Conservation (phyloP, 2,797 vertebrate genomes). For the Chanos chanos region DNA sequence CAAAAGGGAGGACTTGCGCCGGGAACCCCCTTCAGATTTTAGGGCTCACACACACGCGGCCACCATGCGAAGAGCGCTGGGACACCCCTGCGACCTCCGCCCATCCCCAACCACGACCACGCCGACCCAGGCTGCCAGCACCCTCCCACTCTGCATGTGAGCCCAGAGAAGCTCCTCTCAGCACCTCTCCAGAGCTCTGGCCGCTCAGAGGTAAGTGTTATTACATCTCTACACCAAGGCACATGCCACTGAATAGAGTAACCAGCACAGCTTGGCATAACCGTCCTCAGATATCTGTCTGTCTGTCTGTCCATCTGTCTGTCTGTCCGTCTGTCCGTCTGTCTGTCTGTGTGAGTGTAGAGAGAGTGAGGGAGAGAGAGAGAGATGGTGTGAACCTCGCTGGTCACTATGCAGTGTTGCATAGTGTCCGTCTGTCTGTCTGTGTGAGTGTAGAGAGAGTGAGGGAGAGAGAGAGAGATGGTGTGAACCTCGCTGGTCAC, state of each 20-base stretch:
- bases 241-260: too few relatives aligned
- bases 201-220: conserved; percentile 34
- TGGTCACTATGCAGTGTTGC: too few relatives aligned
- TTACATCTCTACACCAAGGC: neutral
- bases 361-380: too few relatives aligned
- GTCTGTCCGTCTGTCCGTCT: too few relatives aligned
- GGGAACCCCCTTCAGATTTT: conserved; percentile 35
- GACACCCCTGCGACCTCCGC: conserved; percentile 9
- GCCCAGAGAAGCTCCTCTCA: neutral
- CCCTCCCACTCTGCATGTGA: neutral
- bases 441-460: neutral
- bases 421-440: neutral
- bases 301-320: too few relatives aligned
- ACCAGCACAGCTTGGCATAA: too few relatives aligned
- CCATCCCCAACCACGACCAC: conserved; percentile 1
- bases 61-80: conserved; percentile 36
- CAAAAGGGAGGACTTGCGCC: conserved; percentile 48
- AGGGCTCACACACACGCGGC: neutral
- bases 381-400: too few relatives aligned
- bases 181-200: conserved; percentile 1
- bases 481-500: too few relatives aligned
- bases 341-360: too few relatives aligned
- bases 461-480: too few relatives aligned
- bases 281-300: too few relatives aligned
- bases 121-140: neutral